Evolutionary conservation across 2,113 vertebrate species (phyloP).

Genomic region (Platichthys stellatus): DNA sequence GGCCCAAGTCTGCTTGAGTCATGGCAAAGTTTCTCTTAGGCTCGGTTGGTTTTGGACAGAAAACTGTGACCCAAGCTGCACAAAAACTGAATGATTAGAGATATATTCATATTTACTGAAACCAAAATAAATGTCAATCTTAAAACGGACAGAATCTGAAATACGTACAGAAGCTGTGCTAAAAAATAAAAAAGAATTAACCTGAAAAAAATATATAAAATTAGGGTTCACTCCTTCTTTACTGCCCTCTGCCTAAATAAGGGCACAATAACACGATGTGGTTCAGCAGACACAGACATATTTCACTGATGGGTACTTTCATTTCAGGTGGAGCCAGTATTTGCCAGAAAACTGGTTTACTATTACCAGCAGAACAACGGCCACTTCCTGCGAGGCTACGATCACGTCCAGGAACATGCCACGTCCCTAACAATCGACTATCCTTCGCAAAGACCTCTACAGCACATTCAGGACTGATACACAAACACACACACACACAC

Average conservation of each 20-base stretch:
- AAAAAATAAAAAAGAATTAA: too few species aligned
- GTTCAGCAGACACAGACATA: conserved; percentile 1
- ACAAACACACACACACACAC: neutral
- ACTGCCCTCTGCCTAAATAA: neutral
- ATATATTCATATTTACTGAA: too few species aligned
- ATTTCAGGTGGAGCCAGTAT: conserved; percentile 92
- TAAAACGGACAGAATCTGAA: too few species aligned
- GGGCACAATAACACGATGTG: neutral
- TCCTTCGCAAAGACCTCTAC: conserved; percentile 84
- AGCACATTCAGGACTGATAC: conserved; percentile 91
- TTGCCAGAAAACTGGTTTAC: conserved; percentile 92
- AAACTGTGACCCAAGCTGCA: too few species aligned
- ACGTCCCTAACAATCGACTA: conserved; percentile 84
- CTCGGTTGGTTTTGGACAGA: too few species aligned
- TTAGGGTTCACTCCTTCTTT: neutral
- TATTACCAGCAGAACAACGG: conserved; percentile 92
- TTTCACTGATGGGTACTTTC: conserved; percentile 22
- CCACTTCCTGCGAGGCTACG: conserved; percentile 89
- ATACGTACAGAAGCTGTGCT: too few species aligned
- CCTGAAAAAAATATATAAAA: too few species aligned
- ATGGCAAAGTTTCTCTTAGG: too few species aligned
- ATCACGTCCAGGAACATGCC: conserved; percentile 84
- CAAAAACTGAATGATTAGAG: too few species aligned
- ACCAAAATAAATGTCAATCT: too few species aligned
- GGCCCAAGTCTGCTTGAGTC: too few species aligned